Evolutionary conservation across 1,140 invertebrate species (phyloP).

Genomic region (Achatina immaculata): DNA sequence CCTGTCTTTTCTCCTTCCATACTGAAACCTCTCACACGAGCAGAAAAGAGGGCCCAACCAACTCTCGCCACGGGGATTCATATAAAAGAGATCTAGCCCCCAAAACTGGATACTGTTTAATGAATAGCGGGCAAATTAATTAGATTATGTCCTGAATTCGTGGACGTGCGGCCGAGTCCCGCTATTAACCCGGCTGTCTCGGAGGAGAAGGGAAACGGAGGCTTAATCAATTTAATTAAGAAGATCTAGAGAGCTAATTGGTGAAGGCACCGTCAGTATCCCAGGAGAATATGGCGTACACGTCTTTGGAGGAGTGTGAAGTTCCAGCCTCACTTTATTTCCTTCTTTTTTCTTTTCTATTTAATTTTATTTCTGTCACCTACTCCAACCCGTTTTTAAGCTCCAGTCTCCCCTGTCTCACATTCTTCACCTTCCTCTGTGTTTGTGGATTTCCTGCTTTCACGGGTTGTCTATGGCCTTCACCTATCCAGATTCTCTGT

Average conservation of each 20-base stretch:
- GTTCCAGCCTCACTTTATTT: background rate
- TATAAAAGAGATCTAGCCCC: background rate
- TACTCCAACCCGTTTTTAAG: background rate
- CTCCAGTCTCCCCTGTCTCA: background rate
- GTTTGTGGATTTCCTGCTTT: too few relatives aligned
- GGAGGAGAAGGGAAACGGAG: background rate
- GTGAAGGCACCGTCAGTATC: constrained; percentile 13
- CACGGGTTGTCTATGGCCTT: too few relatives aligned
- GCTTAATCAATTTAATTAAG: constrained; percentile 39
- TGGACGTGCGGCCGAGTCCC: background rate
- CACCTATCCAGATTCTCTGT: too few relatives aligned
- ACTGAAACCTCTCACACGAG: background rate
- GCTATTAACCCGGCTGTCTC: constrained; percentile 13
- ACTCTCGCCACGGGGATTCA: background rate
- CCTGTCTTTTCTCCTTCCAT: background rate
- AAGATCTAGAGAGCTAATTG: constrained; percentile 33
- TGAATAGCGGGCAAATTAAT: constrained; percentile 32
- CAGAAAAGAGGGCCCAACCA: background rate
- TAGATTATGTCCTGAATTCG: constrained; percentile 11
- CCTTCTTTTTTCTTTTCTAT: background rate
- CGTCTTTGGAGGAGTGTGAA: constrained; percentile 5
- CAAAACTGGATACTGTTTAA: constrained; percentile 16
- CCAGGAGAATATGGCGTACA: constrained; percentile 16
- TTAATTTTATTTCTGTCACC: background rate
- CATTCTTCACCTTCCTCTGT: background rate